Evolutionary conservation across 2,113 vertebrate species (phyloP).

Genomic region (Columbina picui): DNA sequence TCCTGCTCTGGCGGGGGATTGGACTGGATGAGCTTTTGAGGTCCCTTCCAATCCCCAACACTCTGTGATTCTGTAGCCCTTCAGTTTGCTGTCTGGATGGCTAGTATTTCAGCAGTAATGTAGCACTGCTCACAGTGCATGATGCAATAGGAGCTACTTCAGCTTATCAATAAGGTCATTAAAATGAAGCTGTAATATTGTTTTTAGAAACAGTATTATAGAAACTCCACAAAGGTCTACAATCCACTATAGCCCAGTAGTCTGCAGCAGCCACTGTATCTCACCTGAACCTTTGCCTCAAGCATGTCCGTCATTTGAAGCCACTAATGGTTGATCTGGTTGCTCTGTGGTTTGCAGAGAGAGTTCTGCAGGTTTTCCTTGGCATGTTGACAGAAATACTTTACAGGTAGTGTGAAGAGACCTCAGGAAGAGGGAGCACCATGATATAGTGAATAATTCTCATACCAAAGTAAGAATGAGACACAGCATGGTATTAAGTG

Average conservation of each 20-base stretch:
- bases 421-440: not conserved
- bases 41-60: too few species aligned
- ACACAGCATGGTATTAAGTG: not conserved
- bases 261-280: fast-evolving
- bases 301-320: not conserved
- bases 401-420: not conserved
- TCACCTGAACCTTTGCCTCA: not conserved
- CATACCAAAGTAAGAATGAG: not conserved
- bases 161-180: not conserved
- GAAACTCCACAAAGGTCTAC: not conserved
- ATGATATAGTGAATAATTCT: not conserved
- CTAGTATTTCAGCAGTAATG: not conserved
- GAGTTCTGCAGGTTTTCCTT: not conserved
- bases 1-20: too few species aligned
- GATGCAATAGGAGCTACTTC: not conserved
- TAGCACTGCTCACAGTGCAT: fast-evolving
- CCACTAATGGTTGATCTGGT: not conserved
- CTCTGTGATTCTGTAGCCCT: not conserved
- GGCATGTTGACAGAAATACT: not conserved
- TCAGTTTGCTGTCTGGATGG: not conserved
- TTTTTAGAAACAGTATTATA: not conserved
- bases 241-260: not conserved
- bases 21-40: too few species aligned
- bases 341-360: not conserved
- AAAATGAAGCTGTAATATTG: not conserved